Base-by-base conservation (phyloP, 1,140 invertebrate species). In the Acyrthosiphon pisum region DNA sequence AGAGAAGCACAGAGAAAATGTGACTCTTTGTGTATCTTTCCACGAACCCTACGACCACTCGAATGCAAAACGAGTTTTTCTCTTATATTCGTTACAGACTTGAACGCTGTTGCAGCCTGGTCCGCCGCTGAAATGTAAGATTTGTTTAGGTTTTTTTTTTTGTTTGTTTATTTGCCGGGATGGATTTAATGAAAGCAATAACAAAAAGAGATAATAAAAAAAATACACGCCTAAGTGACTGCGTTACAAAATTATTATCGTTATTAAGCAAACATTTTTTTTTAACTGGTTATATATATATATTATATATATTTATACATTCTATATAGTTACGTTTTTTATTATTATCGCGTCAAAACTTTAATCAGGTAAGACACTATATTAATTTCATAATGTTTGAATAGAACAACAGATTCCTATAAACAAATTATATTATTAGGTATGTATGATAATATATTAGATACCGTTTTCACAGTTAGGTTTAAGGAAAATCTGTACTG, bases 21-120 rank as follows among this genome's bases (percentile, higher is more conserved):
- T 86, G 84, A 86, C 37, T 86, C 84, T 86, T 86, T 86, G 30
- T 86, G 44, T 86, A 48, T 86, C 84, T 86, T 86, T 86, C 26
- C 44, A 41, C 84, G 23, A 86, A 86, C 37, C 83, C 26, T 41
- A 86, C 37, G 46, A 35, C 18, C 46, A 50, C 46, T 89, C n/a
- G 87, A 89, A 89, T 89, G 87, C 87, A 53, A 89, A 89, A 89
- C 87, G 87, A 89, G 48, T 89, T 89, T 89, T 53, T 89, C n/a
- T 89, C 48, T 53, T 53, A 53, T 35, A 37, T 87, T 87, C 84
- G 44, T 87, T 84, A 44, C 83, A 41, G 8, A 41, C 83, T 84
- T 44, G 37, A 87, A 87, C 30, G 84, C 30, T 87, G 84, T 76
- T 68, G 60, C 60, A 76, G 30, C 30, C 30, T 76, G 60, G 60